Evolutionary conservation across 2,797 vertebrate genomes (phyloP), one percentile per base, ranked within the genome.

Genomic region (Poeciliopsis paucimaculata): DNA sequence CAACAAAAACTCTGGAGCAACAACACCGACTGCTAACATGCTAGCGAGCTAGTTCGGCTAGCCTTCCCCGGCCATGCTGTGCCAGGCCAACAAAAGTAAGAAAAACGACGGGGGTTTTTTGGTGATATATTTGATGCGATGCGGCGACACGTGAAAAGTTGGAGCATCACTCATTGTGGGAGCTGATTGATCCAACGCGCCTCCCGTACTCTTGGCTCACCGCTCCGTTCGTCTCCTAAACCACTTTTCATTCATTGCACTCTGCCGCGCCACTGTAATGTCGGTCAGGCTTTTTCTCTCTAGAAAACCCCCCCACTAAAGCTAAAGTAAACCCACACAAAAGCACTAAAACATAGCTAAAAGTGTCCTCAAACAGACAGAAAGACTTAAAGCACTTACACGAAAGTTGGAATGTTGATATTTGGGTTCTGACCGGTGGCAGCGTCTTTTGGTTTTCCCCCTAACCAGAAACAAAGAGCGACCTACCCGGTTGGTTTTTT

Each of bases 401-500:
- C 90, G 62, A 73, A 85, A 51, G 84, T 79, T 53, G 73, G 83
- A 90, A 92, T 78, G 80, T 76, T 62, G 85, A 79, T 86, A 87
- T 89, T 85, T 62, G 75, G 79, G 86, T 75, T 84, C 81, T 90
- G 89, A 60, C 94, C 92, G 93, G 94, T 88, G 60, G 73, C 86
- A 85, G 80, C 75, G 91, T 94, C 92, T 93, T 85, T 93, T 10
- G 91, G 87, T 93, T 93, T 92, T 95, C 92, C 91, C 93, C 90
- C 86, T 80, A 93, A 82, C 89, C 88, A 94, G 94, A 96, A 96
- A 96, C 96, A 96, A 96, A 96, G 95, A 95, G 84, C 95, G 90
- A 94, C 87, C 93, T 84, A 88, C 91, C 92, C 91, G 86, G 93
- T 91, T 85, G 87, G 75, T 92, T 94, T 95, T 94, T 92, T 89